A percentile compares a stretch with the other conserved stretches of the same genome.
Evolutionary conservation across 2,888 invertebrate genomes (phyloP).

Genomic region (Napeogenes sylphis): DNA sequence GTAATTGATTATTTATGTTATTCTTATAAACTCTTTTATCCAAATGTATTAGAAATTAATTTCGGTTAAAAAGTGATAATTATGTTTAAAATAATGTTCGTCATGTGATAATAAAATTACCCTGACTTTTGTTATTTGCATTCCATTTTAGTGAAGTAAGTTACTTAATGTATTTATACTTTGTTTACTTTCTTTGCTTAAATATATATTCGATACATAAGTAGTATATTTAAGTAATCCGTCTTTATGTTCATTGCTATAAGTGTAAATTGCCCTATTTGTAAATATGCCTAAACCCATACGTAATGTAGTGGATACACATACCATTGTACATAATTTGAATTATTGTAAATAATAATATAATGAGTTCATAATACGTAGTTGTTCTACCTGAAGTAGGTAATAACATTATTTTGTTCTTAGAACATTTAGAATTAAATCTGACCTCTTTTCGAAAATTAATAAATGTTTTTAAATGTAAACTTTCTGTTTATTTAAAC

Average conservation of each 20-base stretch:
- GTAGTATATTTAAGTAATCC: neutral
- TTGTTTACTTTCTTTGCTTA: neutral
- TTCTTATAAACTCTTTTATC: too few relatives aligned
- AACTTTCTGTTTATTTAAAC: neutral
- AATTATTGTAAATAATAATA: slow-evolving; percentile 42
- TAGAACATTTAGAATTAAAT: slow-evolving; percentile 56
- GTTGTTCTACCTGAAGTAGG: slow-evolving; percentile 54
- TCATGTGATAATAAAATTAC: too few relatives aligned
- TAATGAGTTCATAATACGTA: slow-evolving; percentile 25
- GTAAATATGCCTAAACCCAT: slow-evolving; percentile 55
- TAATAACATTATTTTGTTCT: slow-evolving; percentile 57
- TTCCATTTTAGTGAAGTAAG: neutral
- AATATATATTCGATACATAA: neutral
- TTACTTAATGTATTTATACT: neutral
- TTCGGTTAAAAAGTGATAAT: slow-evolving; percentile 3
- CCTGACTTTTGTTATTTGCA: neutral
- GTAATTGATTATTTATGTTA: too few relatives aligned
- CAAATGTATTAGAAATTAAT: too few relatives aligned
- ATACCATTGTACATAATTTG: slow-evolving; percentile 70
- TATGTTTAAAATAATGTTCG: neutral
- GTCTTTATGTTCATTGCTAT: slow-evolving; percentile 14
- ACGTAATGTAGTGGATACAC: slow-evolving; percentile 58
- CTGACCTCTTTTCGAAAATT: slow-evolving; percentile 27
- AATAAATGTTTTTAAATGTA: neutral
- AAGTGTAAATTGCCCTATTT: slow-evolving; percentile 49